Evolutionary conservation across 1,140 invertebrate genomes (phyloP).

Genomic region (Pissodes strobi): DNA sequence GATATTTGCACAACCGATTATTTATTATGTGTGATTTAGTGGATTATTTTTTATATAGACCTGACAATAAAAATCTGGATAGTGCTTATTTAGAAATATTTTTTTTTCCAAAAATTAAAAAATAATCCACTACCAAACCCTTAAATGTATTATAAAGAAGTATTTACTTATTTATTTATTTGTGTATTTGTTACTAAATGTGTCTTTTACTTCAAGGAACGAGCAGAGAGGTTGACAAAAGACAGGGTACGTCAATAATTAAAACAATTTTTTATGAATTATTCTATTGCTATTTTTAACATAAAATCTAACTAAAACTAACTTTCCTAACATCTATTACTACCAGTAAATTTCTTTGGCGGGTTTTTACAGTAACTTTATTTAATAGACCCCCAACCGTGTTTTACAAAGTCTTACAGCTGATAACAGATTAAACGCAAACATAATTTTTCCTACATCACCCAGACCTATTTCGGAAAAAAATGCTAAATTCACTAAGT

Average conservation of each 20-base stretch:
- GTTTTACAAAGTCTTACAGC: no score
- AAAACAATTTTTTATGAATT: conserved; percentile 2
- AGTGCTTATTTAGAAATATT: neutral
- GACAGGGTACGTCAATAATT: conserved; percentile 52
- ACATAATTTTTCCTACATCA: no score
- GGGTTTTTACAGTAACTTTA: conserved; percentile 5
- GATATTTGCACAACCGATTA: conserved; percentile 29
- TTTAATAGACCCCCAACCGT: no score
- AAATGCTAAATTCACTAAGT: no score
- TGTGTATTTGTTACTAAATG: conserved; percentile 42
- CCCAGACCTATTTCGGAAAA: no score
- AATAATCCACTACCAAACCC: neutral
- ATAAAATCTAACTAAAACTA: conserved; percentile 7
- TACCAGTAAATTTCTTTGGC: neutral
- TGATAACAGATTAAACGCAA: no score
- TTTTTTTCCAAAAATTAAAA: neutral
- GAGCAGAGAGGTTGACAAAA: conserved; percentile 52
- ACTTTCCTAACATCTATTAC: conserved; percentile 7
- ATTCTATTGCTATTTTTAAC: conserved; percentile 20
- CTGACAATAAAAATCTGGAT: neutral
- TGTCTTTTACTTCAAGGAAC: conserved; percentile 52
- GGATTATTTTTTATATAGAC: conserved; percentile 4
- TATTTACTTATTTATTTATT: conserved; percentile 30
- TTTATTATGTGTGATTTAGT: conserved; percentile 16
- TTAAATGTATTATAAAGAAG: conserved; percentile 17